Evolutionary conservation across 2,888 invertebrate species (phyloP).

Genomic region (Lasiommata megera): DNA sequence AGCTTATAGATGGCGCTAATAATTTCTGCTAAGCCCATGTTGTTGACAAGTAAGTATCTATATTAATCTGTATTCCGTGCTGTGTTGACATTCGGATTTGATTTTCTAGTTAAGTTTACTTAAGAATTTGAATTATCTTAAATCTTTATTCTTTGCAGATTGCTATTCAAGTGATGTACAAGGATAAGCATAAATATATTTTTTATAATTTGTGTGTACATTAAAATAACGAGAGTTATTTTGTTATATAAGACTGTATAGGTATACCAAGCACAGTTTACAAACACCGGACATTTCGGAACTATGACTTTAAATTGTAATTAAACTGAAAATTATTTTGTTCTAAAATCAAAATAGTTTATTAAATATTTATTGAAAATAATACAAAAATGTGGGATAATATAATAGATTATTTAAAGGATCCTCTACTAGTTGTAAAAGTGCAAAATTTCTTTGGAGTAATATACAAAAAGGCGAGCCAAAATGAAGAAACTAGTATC

Average conservation of each 20-base stretch:
- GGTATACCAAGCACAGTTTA: neutral
- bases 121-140: neutral
- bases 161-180: neutral
- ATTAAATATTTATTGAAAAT: too few relatives aligned
- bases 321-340: too few relatives aligned
- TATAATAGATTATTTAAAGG: slow-evolving; percentile 85
- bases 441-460: slow-evolving; percentile 92
- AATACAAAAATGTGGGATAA: slow-evolving; percentile 62
- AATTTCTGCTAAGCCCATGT: too few relatives aligned
- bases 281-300: neutral
- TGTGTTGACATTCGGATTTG: neutral
- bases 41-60: too few relatives aligned
- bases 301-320: neutral
- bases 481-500: slow-evolving; percentile 48
- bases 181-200: neutral
- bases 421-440: slow-evolving; percentile 87
- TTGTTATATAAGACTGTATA: neutral
- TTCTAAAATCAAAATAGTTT: too few relatives aligned
- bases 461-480: slow-evolving; percentile 62
- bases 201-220: neutral
- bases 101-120: too few relatives aligned
- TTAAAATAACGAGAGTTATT: neutral
- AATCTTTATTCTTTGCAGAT: neutral
- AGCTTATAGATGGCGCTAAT: too few relatives aligned
- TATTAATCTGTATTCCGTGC: too few relatives aligned